Base-by-base conservation (phyloP, 2,888 invertebrate genomes). In the Aelia acuminata region DNA sequence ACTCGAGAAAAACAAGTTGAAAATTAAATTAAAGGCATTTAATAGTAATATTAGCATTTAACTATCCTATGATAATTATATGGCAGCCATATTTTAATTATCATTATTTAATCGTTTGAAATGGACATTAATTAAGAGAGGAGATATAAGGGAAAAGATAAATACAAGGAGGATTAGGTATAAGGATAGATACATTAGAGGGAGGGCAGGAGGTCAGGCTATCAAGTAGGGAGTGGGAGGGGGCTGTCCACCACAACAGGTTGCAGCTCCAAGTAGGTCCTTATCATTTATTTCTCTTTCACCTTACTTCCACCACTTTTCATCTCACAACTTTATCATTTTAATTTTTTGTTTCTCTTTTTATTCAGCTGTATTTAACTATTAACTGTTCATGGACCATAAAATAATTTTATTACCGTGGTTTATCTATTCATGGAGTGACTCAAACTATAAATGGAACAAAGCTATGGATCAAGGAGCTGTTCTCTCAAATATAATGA, bases 251-350 rank as follows among this genome's bases (percentile, higher is more conserved):
- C 80, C 80, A 80, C 80, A 80, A 80, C 80, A 80, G 80, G 80
- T 80, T 80, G 80, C 80, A 22, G 43, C 80, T 80, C 80, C 75
- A 8, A 75, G 57, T 57, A 75, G 39, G 1, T 31, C 22, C 80
- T 80, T 80, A 80, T 80, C 80, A 80, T 80, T 80, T 80, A 80
- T 80, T 80, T 80, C 80, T 80, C 85, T 85, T 57, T 57, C 47
- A 50, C 87, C 43, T 47, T n/a, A 7, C 86, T 50, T 87, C 57
- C 26, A 47, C 63, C 43, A 47, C 70, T 57, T 87, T 53, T 87
- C 63, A 49, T 87, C 87, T 39, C 18, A 20, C 31, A 10, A 8
- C 39, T 26, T 87, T 53, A 47, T 63, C 87, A 50, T 87, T 35
- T 47, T 63, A 47, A 43, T 84, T 87, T 87, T 80, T 53, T 50